Conservation (phyloP, 2,113 vertebrate genomes). For the Caracal caracal region DNA sequence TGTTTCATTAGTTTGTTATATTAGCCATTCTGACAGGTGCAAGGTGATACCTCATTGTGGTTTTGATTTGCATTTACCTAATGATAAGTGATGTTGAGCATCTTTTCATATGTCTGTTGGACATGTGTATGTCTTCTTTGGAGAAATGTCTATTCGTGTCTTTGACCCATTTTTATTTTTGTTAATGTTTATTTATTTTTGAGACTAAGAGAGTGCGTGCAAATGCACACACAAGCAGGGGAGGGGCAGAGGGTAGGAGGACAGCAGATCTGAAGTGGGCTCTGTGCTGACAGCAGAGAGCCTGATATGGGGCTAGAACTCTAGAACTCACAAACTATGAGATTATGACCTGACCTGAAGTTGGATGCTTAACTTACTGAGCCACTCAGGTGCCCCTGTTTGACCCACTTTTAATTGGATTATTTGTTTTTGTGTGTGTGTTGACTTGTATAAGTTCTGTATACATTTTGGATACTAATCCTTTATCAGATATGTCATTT, state of each 20-base stretch:
- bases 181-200: too few species aligned
- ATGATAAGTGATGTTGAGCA: background rate
- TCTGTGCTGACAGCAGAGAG: too few species aligned
- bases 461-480: background rate
- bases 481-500: background rate
- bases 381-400: background rate
- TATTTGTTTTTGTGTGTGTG: background rate
- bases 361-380: too few species aligned
- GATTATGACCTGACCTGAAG: too few species aligned
- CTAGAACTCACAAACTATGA: too few species aligned
- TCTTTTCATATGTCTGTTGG: background rate
- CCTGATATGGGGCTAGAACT: too few species aligned
- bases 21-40: background rate
- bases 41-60: background rate
- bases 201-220: too few species aligned
- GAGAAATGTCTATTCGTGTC: background rate
- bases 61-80: background rate
- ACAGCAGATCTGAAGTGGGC: too few species aligned
- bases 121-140: background rate
- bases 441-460: background rate
- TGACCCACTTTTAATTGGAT: background rate
- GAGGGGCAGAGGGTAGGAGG: too few species aligned
- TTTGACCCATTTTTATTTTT: background rate
- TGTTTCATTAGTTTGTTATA: background rate
- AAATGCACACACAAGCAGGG: too few species aligned